Base-by-base conservation (phyloP, 2,888 invertebrate genomes). In the Gryllus longicercus region DNA sequence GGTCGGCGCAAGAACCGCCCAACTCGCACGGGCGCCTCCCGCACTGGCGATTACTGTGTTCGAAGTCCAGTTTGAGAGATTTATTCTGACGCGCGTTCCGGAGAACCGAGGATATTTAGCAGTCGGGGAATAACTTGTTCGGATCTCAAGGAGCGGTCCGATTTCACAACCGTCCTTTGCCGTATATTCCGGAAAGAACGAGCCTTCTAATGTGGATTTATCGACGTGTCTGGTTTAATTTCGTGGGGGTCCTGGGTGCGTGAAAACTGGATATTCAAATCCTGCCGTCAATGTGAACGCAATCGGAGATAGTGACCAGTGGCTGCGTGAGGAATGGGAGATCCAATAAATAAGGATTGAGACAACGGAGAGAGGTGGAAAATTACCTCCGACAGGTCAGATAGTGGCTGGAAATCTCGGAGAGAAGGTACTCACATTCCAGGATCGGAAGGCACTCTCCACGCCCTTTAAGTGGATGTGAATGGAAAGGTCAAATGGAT, bases 11-110 rank as follows among this genome's bases (percentile, higher is more conserved):
- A 63, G 63, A 63, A 63, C 63, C 63, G 63, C 12, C 63, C n/a
- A 63, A 63, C 16, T 8, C 63, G 63, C 63, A 38, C 8, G 38
- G 63, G n/a, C 14, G 63, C 63, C 63, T 63, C 63, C 16, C 14
- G n/a, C 63, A 18, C 12, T 5, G n/a, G 63, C 63, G 63, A 63
- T 63, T 63, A 63, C 63, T 63, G 63, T 63, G 63, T 63, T 63
- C 63, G 63, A 63, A 63, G 63, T 63, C 63, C 63, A 63, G 63
- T 63, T 63, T 63, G 63, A 63, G 63, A 63, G 63, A 63, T 63
- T 63, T 63, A 63, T 63, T 63, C 63, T 18, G 63, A 63, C n/a
- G 12, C n/a, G n/a, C n/a, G 63, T 63, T n/a, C 63, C 63, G 16
- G n/a, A n/a, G 63, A 18, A n/a, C 16, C 4, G n/a, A 63, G 63